These are phyloP conservation scores for Leucania comma DNA, from an alignment of 2,888 invertebrate genomes.

Conservation along the genomic window DNA sequence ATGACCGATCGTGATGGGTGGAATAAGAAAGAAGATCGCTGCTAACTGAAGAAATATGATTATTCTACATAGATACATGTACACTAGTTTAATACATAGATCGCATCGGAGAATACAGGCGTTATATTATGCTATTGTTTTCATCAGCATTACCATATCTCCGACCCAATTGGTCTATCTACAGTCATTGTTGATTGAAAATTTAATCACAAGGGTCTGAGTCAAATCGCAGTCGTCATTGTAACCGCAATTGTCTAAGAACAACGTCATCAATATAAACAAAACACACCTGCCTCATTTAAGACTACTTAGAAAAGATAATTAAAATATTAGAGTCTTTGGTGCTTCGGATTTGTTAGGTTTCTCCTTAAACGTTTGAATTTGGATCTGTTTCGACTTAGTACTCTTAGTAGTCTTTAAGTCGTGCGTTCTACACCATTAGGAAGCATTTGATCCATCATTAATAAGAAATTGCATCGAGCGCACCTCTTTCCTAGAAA, in stretches of 20 bases:
- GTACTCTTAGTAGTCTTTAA: slow-evolving; percentile 1
- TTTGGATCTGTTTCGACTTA: slow-evolving; percentile 9
- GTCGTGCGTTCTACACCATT: background rate
- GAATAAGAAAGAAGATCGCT: background rate
- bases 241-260: slow-evolving; percentile 13
- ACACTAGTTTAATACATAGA: background rate
- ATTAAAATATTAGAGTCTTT: slow-evolving; percentile 13
- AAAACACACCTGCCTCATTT: slow-evolving; percentile 12
- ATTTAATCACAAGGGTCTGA: slow-evolving; percentile 10
- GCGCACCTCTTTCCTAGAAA: background rate
- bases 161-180: background rate
- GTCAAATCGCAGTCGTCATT: slow-evolving; percentile 11
- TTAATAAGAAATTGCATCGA: background rate
- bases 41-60: background rate
- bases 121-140: background rate
- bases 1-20: background rate
- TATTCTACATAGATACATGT: background rate
- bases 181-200: background rate
- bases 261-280: slow-evolving; percentile 1
- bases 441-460: background rate
- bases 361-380: slow-evolving; percentile 15
- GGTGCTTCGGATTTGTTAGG: background rate
- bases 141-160: background rate
- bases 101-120: background rate
- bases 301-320: slow-evolving; percentile 6